These are phyloP conservation scores for Drosophila willistoni DNA, from an alignment of 1,140 invertebrate genomes.

Conservation along the genomic window DNA sequence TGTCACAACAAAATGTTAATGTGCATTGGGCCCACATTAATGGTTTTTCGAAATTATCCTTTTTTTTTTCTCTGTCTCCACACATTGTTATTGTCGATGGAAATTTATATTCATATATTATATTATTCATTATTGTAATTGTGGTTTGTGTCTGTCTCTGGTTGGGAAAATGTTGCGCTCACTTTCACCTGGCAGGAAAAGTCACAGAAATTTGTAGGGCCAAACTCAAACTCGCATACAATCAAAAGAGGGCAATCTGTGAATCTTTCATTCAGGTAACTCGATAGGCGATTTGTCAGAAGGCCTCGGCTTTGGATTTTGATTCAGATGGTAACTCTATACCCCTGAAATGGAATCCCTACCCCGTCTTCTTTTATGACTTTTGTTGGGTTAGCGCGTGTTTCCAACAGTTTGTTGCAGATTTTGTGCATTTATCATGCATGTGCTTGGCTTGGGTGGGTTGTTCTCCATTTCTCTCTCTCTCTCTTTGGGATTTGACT, in stretches of 20 bases:
- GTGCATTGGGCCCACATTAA: conserved; percentile 59
- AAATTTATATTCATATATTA: conserved; percentile 47
- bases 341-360: conserved; percentile 26
- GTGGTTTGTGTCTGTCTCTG: conserved; percentile 29
- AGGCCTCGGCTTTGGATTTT: conserved; percentile 23
- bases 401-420: conserved; percentile 80
- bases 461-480: conserved; percentile 12
- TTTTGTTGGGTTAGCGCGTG: conserved; percentile 62
- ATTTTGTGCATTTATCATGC: conserved; percentile 79
- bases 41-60: conserved; percentile 79
- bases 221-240: background rate
- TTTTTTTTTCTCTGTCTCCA: conserved; percentile 35
- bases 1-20: conserved; percentile 77
- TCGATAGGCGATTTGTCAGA: conserved; percentile 65
- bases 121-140: conserved; percentile 46
- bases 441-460: conserved; percentile 36
- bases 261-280: conserved; percentile 49
- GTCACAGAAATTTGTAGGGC: conserved; percentile 55
- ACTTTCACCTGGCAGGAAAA: conserved; percentile 44
- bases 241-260: conserved; percentile 54
- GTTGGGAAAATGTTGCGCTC: conserved; percentile 5
- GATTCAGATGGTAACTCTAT: conserved; percentile 62
- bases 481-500: conserved; percentile 20
- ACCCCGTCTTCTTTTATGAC: conserved; percentile 21
- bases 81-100: conserved; percentile 54